Base-by-base conservation (phyloP, 2,888 invertebrate genomes). In the Operophtera brumata region DNA sequence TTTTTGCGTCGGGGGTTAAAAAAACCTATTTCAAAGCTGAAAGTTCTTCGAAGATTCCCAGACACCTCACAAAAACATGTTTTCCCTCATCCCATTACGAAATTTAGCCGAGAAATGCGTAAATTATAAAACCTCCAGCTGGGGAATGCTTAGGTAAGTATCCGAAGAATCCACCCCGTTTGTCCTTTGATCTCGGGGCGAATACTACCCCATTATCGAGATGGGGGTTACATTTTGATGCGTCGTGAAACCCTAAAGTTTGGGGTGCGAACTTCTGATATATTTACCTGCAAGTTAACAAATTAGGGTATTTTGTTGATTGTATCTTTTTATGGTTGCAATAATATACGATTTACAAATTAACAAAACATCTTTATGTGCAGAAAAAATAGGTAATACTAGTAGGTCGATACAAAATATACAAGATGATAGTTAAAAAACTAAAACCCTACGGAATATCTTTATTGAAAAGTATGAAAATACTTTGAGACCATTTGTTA, bases 181-280 rank as follows among this genome's bases (percentile, higher is more conserved):
- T 59, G 65, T 61, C 63, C 65, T 66, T 66, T 65, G 66, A 66
- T 66, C 63, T 58, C 54, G 32, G 57, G 49, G 47, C 28, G 54
- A 59, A 55, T 57, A 54, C 50, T 58, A 53, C 54, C 58, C 57
- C 48, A 62, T 60, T 62, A 64, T 64, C 64, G 60, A 46, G 52
- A 59, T 55, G 55, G 46, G 57, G 60, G 64, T 62, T 51, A 52
- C 59, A 62, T 57, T 54, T 48, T 57, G 63, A 59, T 59, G 54
- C 57, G 61, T 54, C 34, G 54, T 50, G 49, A 52, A 56, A 54
- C 59, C 56, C 56, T 60, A 57, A 61, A 63, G 49, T 60, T 65
- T 57, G 14, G 26, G 55, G 51, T 41, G 13, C 34, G 47, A 36
- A 30, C 37, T 50, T 43, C 35, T 25, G 25, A 26, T 49, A 6